Base-by-base conservation (phyloP, 2,113 vertebrate species). In the Ameiurus melas region DNA sequence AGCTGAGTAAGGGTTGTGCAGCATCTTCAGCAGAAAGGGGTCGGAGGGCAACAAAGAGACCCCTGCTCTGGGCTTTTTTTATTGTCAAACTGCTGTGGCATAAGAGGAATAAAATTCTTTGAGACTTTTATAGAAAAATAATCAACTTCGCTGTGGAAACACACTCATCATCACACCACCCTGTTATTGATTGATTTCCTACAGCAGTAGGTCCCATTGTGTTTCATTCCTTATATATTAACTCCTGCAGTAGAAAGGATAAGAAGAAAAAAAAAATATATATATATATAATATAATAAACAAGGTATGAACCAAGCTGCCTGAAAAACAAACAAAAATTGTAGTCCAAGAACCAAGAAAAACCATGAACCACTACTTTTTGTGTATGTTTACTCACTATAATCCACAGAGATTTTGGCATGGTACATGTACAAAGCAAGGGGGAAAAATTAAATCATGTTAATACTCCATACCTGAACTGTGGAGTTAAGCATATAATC, bases 181-280 rank as follows among this genome's bases (percentile, higher is more conserved):
- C 3, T 43, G 4, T 75, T 75, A 43, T 25, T 75, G 71, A 75
- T 13, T 22, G 36, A 1, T 75, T 43, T 75, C 20, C 71, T 75
- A 75, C 10, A 75, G 4, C 20, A 13, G 19, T 19, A 43, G 4
- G 1, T 14, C 1, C n/a, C n/a, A 33, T 39, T 20, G 8, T 20
- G 36, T 39, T 43, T 73, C 3, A 73, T 43, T 39, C 17, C 70
- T 39, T 73, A 70, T n/a, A 68, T 25, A 12, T 10, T 27, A 68
- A 58, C 16, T 19, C 7, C 13, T 36, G 0, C 39, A 60, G 17
- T 36, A 33, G 14, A 16, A 82, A 39, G n/a, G 20, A 78, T 1
- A 80, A 80, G 0, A 86, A 73, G n/a, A 19, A 82, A 85, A 53
- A 25, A 36, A 82, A 85, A 53, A 25, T 22, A 60, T 83, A 20